A percentile compares a stretch with the other conserved stretches of the same genome.
Conservation (phyloP, 2,888 invertebrate genomes). For the Melanchra persicariae region DNA sequence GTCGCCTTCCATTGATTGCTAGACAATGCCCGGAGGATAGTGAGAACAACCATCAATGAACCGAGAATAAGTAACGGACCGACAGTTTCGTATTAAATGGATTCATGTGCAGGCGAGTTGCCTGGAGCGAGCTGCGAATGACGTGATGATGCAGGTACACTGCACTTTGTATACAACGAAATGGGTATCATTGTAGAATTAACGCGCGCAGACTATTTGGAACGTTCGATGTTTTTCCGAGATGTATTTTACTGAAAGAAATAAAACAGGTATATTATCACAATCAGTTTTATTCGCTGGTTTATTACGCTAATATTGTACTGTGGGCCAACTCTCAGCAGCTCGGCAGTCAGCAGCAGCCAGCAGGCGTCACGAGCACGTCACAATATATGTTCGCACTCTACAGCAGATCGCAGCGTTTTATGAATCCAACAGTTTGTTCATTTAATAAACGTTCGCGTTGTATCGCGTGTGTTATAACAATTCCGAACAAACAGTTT, state of each 20-base stretch:
- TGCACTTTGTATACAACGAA: not conserved
- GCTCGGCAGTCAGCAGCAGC: not conserved
- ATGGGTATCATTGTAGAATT: not conserved
- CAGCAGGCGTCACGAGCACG: constrained; percentile 7
- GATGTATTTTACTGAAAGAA: constrained; percentile 28
- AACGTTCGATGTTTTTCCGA: constrained; percentile 14
- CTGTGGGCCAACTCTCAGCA: not conserved
- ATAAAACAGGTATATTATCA: constrained; percentile 45
- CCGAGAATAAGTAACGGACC: not conserved
- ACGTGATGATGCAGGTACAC: not conserved
- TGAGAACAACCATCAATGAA: not conserved
- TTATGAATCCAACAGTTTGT: constrained; percentile 22
- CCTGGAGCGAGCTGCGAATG: not conserved
- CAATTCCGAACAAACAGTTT: constrained; percentile 22
- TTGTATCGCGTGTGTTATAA: constrained; percentile 5
- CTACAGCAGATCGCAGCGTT: not conserved
- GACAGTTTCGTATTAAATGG: not conserved
- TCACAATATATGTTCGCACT: constrained; percentile 14
- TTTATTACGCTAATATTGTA: constrained; percentile 38
- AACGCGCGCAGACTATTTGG: not conserved
- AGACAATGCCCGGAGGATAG: constrained; percentile 3
- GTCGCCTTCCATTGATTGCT: constrained; percentile 6
- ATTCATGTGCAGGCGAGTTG: not conserved
- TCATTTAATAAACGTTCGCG: constrained; percentile 32
- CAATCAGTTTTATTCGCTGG: constrained; percentile 36